Conservation (phyloP, 2,888 invertebrate genomes). For the Theristus sp. region DNA sequence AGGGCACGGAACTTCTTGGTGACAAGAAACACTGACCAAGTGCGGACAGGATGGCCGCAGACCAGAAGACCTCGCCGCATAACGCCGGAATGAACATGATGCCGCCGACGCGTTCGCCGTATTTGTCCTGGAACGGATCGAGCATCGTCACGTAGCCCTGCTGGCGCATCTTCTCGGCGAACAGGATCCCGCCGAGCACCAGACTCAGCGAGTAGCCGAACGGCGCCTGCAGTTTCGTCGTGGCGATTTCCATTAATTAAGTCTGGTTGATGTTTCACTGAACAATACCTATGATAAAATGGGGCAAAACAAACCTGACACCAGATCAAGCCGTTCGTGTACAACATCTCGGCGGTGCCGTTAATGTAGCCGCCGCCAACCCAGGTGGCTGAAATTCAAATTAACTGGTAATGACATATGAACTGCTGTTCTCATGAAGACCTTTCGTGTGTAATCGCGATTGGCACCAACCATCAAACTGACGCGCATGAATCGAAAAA, state of each 20-base stretch:
- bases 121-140: slow-evolving; percentile 86
- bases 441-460: no score
- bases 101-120: slow-evolving; percentile 92
- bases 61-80: slow-evolving; percentile 96
- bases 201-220: slow-evolving; percentile 90
- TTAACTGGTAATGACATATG: background rate
- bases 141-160: slow-evolving; percentile 87
- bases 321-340: slow-evolving; percentile 77
- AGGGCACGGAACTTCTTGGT: no score
- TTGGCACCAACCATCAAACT: no score
- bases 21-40: slow-evolving; percentile 51
- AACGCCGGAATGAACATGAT: slow-evolving; percentile 83
- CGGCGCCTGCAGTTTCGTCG: slow-evolving; percentile 54
- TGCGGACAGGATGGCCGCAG: slow-evolving; percentile 87
- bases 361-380: slow-evolving; percentile 99
- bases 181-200: slow-evolving; percentile 80
- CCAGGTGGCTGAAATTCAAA: slow-evolving; percentile 75
- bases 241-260: no score
- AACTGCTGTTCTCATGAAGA: background rate
- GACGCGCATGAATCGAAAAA: background rate
- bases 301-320: slow-evolving; percentile 37
- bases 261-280: background rate
- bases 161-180: slow-evolving; percentile 89
- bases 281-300: background rate
- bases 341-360: slow-evolving; percentile 91